Conservation (phyloP, 2,113 vertebrate genomes). For the Ammodytes dubius region DNA sequence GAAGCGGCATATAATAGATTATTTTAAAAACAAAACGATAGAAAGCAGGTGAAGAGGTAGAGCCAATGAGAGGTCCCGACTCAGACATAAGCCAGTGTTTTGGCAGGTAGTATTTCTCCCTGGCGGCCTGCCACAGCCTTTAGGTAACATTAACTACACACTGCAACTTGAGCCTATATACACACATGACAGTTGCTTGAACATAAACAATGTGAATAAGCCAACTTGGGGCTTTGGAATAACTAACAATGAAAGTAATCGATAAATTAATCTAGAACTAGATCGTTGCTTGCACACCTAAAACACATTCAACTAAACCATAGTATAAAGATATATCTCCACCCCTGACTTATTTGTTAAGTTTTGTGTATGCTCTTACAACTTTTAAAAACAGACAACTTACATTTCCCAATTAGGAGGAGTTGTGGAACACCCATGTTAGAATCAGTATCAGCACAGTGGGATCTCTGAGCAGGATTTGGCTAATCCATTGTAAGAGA, state of each 20-base stretch:
- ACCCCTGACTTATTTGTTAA: background rate
- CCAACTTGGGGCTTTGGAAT: background rate
- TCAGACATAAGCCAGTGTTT: too few relatives aligned
- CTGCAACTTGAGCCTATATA: background rate
- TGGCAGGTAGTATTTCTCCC: too few relatives aligned
- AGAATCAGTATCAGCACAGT: conserved; percentile 22
- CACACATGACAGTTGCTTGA: background rate
- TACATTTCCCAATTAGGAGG: background rate
- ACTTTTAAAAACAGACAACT: background rate
- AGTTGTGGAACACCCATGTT: conserved; percentile 15
- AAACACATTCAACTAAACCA: background rate
- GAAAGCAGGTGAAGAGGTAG: too few relatives aligned
- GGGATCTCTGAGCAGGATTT: conserved; percentile 18
- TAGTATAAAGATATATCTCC: background rate
- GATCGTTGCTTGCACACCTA: background rate
- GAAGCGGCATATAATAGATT: too few relatives aligned
- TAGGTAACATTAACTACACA: too few relatives aligned
- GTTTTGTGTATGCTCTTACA: background rate
- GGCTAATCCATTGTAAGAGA: conserved; percentile 47
- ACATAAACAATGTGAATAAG: background rate
- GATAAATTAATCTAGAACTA: background rate
- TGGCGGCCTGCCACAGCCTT: too few relatives aligned
- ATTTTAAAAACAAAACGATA: too few relatives aligned
- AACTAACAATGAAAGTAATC: background rate
- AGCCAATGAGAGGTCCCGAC: too few relatives aligned